These are phyloP conservation scores for Gasterosteus aculeatus DNA, from an alignment of 2,113 vertebrate species.

Conservation along the genomic window DNA sequence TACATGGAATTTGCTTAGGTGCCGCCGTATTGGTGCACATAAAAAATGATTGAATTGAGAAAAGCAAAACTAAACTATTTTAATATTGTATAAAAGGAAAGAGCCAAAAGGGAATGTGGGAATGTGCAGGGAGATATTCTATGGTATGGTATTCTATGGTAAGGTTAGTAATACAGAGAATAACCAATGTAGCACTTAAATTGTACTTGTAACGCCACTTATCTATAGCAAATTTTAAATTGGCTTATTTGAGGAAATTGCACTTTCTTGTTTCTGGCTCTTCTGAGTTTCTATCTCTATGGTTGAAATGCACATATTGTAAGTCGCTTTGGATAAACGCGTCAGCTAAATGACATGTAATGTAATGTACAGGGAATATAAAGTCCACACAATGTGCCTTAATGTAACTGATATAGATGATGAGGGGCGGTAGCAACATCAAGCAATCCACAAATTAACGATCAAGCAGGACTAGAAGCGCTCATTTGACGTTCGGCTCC, in stretches of 20 bases:
- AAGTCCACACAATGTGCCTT: not conserved
- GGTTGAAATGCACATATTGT: no score
- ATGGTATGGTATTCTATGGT: not conserved
- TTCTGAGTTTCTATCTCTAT: no score
- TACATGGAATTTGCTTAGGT: not conserved
- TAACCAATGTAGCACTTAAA: no score
- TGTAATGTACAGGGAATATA: not conserved
- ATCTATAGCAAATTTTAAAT: no score
- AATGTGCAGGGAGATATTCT: not conserved
- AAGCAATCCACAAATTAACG: slow-evolving; percentile 44
- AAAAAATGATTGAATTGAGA: not conserved
- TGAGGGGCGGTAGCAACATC: not conserved
- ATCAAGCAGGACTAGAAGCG: slow-evolving; percentile 26
- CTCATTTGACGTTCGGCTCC: slow-evolving; percentile 23
- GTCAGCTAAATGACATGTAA: not conserved
- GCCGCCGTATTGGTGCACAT: not conserved
- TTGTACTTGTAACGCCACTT: no score
- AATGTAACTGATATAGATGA: not conserved
- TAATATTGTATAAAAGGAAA: not conserved
- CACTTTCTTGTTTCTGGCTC: no score
- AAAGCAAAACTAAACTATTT: not conserved
- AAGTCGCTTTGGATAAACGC: no score
- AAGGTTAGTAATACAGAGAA: no score
- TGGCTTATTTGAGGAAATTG: no score
- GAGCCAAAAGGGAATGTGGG: not conserved